Percentiles rank a stretch among this genome's conserved stretches.
Evolutionary conservation across 1,140 invertebrate genomes (phyloP).

Genomic region (Drosophila ironensis): DNA sequence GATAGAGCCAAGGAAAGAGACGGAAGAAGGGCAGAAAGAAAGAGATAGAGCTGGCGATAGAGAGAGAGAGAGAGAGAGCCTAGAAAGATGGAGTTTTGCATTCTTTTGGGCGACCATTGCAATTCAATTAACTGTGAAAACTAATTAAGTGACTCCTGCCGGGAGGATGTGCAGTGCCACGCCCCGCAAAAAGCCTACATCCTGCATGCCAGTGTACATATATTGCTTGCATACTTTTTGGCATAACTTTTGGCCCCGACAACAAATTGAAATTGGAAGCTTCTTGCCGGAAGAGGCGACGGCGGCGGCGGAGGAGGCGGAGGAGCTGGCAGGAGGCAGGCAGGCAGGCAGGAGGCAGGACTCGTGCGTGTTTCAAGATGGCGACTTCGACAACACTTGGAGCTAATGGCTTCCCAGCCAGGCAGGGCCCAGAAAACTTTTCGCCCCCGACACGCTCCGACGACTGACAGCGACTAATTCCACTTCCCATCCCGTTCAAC

Average conservation of each 20-base stretch:
- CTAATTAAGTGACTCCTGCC: conserved; percentile 69
- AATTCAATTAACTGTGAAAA: conserved; percentile 80
- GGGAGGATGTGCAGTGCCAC: not conserved
- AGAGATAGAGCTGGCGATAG: not conserved
- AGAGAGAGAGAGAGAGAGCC: not conserved
- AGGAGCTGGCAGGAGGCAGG: not conserved
- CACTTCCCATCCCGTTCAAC: conserved; percentile 22
- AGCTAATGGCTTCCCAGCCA: conserved; percentile 49
- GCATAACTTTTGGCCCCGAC: conserved; percentile 58
- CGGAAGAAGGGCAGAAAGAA: not conserved
- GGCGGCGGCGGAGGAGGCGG: not conserved
- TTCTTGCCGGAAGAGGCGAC: not conserved
- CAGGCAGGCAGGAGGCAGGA: not conserved
- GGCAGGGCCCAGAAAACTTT: conserved; percentile 34
- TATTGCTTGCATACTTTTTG: conserved; percentile 63
- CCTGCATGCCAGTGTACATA: conserved; percentile 40
- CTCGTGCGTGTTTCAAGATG: conserved; percentile 65
- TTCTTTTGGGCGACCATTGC: conserved; percentile 42
- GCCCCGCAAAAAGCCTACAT: not conserved
- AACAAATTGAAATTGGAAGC: conserved; percentile 68
- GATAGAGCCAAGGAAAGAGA: not conserved
- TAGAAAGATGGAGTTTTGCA: conserved; percentile 15
- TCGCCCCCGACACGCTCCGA: conserved; percentile 23
- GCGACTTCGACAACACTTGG: conserved; percentile 71
- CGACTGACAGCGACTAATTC: conserved; percentile 70